These are phyloP conservation scores for Metopolophium dirhodum DNA, from an alignment of 1,140 invertebrate genomes.

Conservation along the genomic window DNA sequence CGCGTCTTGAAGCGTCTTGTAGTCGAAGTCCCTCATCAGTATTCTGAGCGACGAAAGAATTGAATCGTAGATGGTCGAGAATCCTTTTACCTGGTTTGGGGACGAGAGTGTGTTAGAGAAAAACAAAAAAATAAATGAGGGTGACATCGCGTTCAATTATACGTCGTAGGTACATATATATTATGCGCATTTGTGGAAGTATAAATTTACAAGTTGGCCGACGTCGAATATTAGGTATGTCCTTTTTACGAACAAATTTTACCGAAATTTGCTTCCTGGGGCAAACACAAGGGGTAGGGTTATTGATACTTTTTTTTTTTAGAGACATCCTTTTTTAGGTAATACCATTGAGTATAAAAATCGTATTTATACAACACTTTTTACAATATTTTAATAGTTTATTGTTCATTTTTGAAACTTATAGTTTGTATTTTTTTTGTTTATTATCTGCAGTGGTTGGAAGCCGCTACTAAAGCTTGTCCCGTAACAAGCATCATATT, in stretches of 20 bases:
- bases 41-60: constrained; percentile 19
- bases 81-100: constrained; percentile 12
- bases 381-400: too few relatives aligned
- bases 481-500: too few relatives aligned
- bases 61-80: neutral
- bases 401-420: neutral
- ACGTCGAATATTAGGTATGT: neutral
- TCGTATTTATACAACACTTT: too few relatives aligned
- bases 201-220: neutral
- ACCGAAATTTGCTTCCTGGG: too few relatives aligned
- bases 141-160: neutral
- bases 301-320: too few relatives aligned
- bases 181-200: neutral
- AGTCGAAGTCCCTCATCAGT: constrained; percentile 45
- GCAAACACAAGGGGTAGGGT: too few relatives aligned
- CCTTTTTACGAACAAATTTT: too few relatives aligned
- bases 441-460: too few relatives aligned
- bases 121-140: neutral
- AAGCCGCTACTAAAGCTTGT: too few relatives aligned
- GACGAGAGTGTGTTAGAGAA: neutral
- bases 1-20: neutral
- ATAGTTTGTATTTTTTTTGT: neutral
- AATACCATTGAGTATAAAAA: too few relatives aligned
- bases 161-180: neutral
- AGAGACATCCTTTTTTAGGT: too few relatives aligned